Evolutionary conservation across 1,140 invertebrate species (phyloP).

Genomic region (Magallana angulata): DNA sequence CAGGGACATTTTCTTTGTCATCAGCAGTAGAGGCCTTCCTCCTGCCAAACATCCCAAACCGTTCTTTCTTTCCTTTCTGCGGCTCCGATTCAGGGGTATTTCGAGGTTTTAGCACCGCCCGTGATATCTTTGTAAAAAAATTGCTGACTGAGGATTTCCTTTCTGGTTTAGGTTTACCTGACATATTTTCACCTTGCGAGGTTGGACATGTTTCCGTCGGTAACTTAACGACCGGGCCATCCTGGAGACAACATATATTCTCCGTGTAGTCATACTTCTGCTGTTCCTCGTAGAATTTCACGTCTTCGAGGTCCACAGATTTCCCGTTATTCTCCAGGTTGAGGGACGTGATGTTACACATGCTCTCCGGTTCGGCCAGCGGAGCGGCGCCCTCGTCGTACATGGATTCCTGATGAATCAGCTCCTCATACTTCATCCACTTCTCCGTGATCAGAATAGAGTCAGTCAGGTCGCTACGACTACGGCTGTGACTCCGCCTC

Average conservation of each 20-base stretch:
- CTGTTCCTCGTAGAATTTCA: conserved; percentile 51
- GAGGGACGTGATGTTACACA: conserved; percentile 64
- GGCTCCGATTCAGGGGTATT: conserved; percentile 41
- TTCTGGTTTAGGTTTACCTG: conserved; percentile 49
- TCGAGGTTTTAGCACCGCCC: conserved; percentile 63
- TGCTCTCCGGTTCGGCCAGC: conserved; percentile 67
- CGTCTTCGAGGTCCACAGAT: conserved; percentile 54
- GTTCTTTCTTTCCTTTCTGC: not conserved
- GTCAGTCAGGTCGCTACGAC: conserved; percentile 68
- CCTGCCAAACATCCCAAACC: conserved; percentile 31
- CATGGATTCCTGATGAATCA: conserved; percentile 51
- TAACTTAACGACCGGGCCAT: conserved; percentile 54
- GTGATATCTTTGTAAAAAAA: conserved; percentile 67
- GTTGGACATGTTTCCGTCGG: conserved; percentile 37
- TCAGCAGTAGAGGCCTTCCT: not conserved
- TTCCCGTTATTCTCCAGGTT: conserved; percentile 65
- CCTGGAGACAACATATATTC: conserved; percentile 50
- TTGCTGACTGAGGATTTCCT: conserved; percentile 65
- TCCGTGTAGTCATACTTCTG: conserved; percentile 38
- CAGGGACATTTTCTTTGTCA: conserved; percentile 25
- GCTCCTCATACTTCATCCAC: conserved; percentile 68
- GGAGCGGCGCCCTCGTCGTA: conserved; percentile 55
- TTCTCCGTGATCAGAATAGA: conserved; percentile 62
- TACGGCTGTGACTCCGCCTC: conserved; percentile 63
- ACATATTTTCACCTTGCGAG: conserved; percentile 12